Conservation (phyloP, 2,888 invertebrate genomes). For the Drosophila cyrtoloma region DNA sequence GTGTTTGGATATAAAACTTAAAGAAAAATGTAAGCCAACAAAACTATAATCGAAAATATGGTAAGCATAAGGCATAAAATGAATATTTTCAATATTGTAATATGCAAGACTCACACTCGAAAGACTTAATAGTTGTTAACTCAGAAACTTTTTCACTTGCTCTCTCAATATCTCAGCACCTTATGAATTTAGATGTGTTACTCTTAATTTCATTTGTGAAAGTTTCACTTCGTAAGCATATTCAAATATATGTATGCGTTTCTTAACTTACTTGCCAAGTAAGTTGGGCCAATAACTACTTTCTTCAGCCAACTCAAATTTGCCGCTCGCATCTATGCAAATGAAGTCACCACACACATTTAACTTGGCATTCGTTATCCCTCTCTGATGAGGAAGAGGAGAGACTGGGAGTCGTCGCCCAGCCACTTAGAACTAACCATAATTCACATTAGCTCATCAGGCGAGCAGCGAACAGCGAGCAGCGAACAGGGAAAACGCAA, state of each 20-base stretch:
- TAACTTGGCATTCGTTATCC: slow-evolving; percentile 39
- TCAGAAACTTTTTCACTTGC: not conserved
- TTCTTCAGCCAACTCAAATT: slow-evolving; percentile 33
- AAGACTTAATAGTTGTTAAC: not conserved
- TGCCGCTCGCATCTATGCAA: slow-evolving; percentile 42
- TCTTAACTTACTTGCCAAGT: slow-evolving; percentile 8
- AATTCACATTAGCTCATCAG: slow-evolving; percentile 66
- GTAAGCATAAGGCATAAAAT: not conserved
- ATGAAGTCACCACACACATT: slow-evolving; percentile 40
- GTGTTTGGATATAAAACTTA: too few species aligned
- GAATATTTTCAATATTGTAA: not conserved
- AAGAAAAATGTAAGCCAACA: not conserved
- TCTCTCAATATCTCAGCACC: not conserved
- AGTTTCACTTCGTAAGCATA: slow-evolving; percentile 18
- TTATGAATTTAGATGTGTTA: slow-evolving; percentile 1
- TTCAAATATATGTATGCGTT: slow-evolving; percentile 2
- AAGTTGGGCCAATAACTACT: slow-evolving; percentile 22
- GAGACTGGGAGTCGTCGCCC: slow-evolving; percentile 11
- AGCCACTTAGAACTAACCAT: slow-evolving; percentile 62
- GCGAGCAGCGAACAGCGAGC: slow-evolving; percentile 17
- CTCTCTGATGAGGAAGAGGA: not conserved
- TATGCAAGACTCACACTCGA: not conserved
- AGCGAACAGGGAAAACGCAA: slow-evolving; percentile 29
- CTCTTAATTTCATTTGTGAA: slow-evolving; percentile 34
- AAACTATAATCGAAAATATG: not conserved